Conservation (phyloP, 2,888 invertebrate genomes). For the Sinodicranocentrus sp. region DNA sequence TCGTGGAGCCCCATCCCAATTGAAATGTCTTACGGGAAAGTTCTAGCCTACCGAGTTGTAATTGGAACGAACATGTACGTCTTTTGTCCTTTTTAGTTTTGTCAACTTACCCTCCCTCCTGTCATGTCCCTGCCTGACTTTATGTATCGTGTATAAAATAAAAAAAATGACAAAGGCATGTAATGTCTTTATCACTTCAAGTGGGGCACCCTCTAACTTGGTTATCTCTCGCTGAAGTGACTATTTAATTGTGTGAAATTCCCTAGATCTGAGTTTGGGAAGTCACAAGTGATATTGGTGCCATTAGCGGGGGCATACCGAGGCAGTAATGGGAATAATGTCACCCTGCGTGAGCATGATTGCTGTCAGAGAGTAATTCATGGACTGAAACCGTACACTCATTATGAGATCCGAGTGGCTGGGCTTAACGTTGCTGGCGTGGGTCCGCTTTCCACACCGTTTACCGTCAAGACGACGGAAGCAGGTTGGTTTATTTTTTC, state of each 20-base stretch:
- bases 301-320: slow-evolving; percentile 65
- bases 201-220: no score
- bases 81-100: not conserved
- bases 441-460: slow-evolving; percentile 69
- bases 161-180: no score
- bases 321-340: slow-evolving; percentile 47
- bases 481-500: slow-evolving; percentile 71
- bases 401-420: slow-evolving; percentile 73
- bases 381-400: slow-evolving; percentile 71
- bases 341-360: slow-evolving; percentile 62
- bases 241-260: slow-evolving; percentile 1
- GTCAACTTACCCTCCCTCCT: no score
- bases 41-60: slow-evolving; percentile 74
- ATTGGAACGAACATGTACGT: slow-evolving; percentile 66
- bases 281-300: slow-evolving; percentile 63
- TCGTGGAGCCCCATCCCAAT: slow-evolving; percentile 73
- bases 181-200: no score
- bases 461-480: slow-evolving; percentile 71
- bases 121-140: no score
- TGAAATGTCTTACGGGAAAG: slow-evolving; percentile 73
- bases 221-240: no score
- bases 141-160: no score
- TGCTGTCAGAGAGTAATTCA: slow-evolving; percentile 74
- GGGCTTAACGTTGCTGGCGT: slow-evolving; percentile 73
- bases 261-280: slow-evolving; percentile 63